These are phyloP conservation scores for Gasterosteus aculeatus DNA, from an alignment of 2,113 vertebrate genomes.

Conservation along the genomic window DNA sequence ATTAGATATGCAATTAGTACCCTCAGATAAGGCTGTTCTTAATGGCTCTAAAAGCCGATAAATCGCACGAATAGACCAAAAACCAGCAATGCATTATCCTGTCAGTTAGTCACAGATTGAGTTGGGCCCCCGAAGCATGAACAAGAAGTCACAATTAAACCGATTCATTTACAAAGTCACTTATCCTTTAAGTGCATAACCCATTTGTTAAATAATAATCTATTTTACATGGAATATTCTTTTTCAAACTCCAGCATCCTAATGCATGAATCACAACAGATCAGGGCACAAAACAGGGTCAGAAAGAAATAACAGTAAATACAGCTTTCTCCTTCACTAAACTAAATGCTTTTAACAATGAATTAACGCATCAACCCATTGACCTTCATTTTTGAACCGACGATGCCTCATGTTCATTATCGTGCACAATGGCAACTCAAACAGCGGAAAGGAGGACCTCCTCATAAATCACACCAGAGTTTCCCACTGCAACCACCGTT, in stretches of 20 bases:
- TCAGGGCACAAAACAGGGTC: conserved; percentile 14
- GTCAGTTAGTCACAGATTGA: not conserved
- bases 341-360: not conserved
- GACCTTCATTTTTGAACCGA: conserved; percentile 18
- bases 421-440: conserved; percentile 12
- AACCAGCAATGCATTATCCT: not conserved
- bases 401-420: conserved; percentile 18
- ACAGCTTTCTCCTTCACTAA: not conserved
- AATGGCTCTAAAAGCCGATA: not conserved
- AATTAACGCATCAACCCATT: conserved; percentile 27
- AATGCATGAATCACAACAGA: conserved; percentile 6
- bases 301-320: conserved; percentile 4
- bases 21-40: conserved; percentile 8
- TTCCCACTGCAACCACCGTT: conserved; percentile 40
- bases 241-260: not conserved
- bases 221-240: conserved; percentile 13
- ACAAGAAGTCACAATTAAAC: not conserved
- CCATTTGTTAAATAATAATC: not conserved
- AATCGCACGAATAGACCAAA: not conserved
- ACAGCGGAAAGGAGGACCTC: not conserved
- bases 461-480: conserved; percentile 57
- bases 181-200: not conserved
- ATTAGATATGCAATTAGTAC: conserved; percentile 1
- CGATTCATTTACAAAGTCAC: not conserved
- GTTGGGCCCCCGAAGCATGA: not conserved